These are phyloP conservation scores for Corvus hawaiiensis DNA, from an alignment of 2,113 vertebrate genomes.

Conservation along the genomic window DNA sequence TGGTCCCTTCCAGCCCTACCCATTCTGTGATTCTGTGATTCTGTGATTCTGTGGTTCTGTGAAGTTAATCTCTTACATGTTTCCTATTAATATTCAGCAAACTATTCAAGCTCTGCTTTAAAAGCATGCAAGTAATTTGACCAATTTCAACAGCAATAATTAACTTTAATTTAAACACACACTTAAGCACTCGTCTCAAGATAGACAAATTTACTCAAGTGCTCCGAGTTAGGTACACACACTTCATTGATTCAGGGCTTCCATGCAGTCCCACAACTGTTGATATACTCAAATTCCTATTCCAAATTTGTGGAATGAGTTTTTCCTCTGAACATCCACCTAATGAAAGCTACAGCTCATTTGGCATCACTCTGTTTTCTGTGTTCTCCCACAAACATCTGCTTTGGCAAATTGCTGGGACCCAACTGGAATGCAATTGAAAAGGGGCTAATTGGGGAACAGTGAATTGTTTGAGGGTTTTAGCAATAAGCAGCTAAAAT, in stretches of 20 bases:
- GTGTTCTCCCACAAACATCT: constrained; percentile 7
- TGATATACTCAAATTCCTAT: not conserved
- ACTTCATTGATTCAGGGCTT: not conserved
- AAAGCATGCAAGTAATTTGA: constrained; percentile 14
- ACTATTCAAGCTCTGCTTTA: not conserved
- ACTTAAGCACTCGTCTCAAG: constrained; percentile 21
- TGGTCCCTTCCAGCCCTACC: not conserved
- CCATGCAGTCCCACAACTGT: not conserved
- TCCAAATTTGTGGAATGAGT: not conserved
- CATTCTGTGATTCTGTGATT: not conserved
- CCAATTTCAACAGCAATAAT: constrained; percentile 37
- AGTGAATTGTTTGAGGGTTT: not conserved
- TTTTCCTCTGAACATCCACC: not conserved
- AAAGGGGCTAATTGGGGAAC: not conserved
- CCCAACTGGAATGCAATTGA: not conserved
- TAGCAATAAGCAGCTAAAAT: not conserved
- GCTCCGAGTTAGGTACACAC: not conserved
- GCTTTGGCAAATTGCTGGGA: not conserved
- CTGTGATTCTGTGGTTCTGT: not conserved
- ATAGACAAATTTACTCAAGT: constrained; percentile 41
- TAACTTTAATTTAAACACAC: constrained; percentile 17
- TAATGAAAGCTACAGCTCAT: not conserved
- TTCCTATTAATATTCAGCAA: not conserved
- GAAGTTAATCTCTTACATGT: not conserved
- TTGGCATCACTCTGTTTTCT: not conserved